Base-by-base conservation (phyloP, 1,140 invertebrate species). In the Aethina tumida region DNA sequence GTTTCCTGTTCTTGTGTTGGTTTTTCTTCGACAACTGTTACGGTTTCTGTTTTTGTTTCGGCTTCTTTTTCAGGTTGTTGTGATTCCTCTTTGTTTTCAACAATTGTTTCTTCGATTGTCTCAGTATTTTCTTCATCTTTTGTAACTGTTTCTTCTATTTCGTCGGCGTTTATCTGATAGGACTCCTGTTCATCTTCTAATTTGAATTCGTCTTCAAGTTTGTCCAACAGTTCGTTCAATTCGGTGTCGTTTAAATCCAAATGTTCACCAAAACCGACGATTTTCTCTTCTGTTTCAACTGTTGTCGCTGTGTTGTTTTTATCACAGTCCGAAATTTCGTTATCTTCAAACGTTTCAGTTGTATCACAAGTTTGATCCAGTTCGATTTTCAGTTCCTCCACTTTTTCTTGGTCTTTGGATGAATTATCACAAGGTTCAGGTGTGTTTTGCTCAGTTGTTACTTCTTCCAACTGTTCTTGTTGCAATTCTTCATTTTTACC, bases 191-290 rank as follows among this genome's bases (percentile, higher is more conserved):
- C 5, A 9, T 31, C 6, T 12, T 15, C 14, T 15, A 15, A 31
- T 10, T 16, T 8, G 2, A 9, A 4, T 35, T 70, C 66, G 13
- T 67, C 54, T 35, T 73, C 71, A n/a, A 75, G 52, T 33, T 73
- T 65, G 2, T 69, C 62, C 22, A 77, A 59, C 56, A 74, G 73
- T 21, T 69, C 62, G 27, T 64, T 66, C n/a, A 77, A 49, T 47
- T 75, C 71, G 25, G 64, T 64, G 35, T 76, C 75, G 21, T 66
- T 68, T 24, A 76, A 50, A 41, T 72, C 62, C 7, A 65, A 52
- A 18, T 66, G 62, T 24, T 56, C 52, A 37, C 57, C 54, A 49
- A 70, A 69, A 4, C 54, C 38, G 8, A 50, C 20, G n/a, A 26
- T 30, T 41, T 41, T 31, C 28, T 27, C 5, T 9, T 13, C 37